Evolutionary conservation across 2,113 vertebrate genomes (phyloP), one percentile per base, ranked within the genome.

Genomic region (Lathamus discolor): DNA sequence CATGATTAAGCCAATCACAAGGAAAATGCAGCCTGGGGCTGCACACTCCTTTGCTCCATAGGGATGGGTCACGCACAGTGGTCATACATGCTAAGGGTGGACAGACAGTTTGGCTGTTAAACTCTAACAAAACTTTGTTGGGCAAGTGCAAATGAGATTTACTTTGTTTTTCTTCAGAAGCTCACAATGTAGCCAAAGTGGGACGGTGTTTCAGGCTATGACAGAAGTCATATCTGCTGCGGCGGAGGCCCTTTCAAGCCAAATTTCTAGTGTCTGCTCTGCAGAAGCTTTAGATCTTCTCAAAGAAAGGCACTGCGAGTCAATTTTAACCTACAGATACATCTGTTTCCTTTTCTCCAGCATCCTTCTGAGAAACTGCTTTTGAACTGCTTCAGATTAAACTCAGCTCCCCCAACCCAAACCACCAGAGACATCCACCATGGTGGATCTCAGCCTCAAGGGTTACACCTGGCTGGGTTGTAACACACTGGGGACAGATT

Each of bases 251-350:
- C 81, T 87, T 94, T 92, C 87, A 77, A 93, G 91, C 66, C 93
- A 92, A n/a, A 75, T 92, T 92, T 93, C 61, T 84, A 87, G 70
- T 87, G 31, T 37, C 52, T 95, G 35, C 62, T 93, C 74, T 44
- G 44, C 37, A 92, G 74, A 94, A 95, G 66, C 70, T 82, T 87
- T 44, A 66, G 77, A 57, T 64, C 69, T 81, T 83, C 89, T 44
- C 57, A 63, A 67, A 88, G 79, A 84, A 93, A 78, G 55, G 55
- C 68, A 35, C 54, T 59, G 35, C 1, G 16, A 93, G 93, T 93
- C 72, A 93, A 23, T 96, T 92, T 95, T 97, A 90, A 93, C 88
- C 83, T 68, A 64, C 55, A 67, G 54, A 86, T 88, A 61, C 72
- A 95, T 94, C 90, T 93, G 83, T 86, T 94, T 90, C 92, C 70